These are phyloP conservation scores for Cacatua alba DNA, from an alignment of 2,113 vertebrate species.

Conservation along the genomic window DNA sequence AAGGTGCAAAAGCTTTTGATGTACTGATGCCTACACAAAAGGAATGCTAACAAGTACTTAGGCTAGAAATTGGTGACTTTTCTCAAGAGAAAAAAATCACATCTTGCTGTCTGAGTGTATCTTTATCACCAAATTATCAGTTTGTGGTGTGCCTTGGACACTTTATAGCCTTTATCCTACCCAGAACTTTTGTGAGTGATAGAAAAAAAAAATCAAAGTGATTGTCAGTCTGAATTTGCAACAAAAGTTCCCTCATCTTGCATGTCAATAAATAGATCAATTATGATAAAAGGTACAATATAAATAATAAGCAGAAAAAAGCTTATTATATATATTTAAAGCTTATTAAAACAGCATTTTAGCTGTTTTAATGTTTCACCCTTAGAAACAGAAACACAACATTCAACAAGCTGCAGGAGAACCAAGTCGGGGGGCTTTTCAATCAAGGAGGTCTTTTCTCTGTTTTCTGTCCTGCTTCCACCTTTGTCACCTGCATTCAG, in stretches of 20 bases:
- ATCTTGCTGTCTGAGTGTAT: neutral
- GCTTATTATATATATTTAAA: neutral
- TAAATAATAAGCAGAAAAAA: neutral
- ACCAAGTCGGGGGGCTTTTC: accelerated
- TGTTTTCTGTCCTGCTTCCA: neutral
- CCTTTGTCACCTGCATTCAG: neutral
- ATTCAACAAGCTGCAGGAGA: neutral
- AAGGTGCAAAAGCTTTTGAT: neutral
- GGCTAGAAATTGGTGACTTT: neutral
- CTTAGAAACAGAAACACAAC: neutral
- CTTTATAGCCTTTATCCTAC: neutral
- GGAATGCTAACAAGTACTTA: neutral
- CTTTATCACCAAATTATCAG: neutral
- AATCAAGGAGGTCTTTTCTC: accelerated
- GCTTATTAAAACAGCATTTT: neutral
- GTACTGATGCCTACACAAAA: neutral
- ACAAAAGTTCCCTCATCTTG: neutral
- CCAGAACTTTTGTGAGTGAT: neutral
- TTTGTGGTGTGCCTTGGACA: neutral
- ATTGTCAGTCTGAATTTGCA: accelerated
- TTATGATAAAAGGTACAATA: neutral
- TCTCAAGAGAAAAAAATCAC: neutral
- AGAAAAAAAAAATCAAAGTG: neutral
- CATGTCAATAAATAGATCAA: neutral
- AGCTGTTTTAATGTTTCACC: accelerated